Evolutionary conservation across 2,888 invertebrate genomes (phyloP), one percentile per base, ranked within the genome.

Genomic region (Diaphora mendica): DNA sequence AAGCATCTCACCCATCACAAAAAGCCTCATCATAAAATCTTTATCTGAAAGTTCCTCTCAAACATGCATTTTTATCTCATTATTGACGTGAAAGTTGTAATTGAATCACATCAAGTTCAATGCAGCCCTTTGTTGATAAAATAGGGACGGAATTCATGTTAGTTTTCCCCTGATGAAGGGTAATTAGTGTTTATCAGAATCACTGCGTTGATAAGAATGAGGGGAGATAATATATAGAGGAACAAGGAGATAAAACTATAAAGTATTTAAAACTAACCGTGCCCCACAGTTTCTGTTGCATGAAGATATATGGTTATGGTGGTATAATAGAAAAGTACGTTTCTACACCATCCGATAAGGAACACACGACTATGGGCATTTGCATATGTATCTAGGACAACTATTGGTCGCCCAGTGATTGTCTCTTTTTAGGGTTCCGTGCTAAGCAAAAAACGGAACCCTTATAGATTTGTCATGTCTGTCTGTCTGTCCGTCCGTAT

Each of bases 111-210:
- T 33, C 33, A n/a, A 33, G 13, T 33, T 44, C 15, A 11, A 33
- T 67, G 30, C 33, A 48, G 9, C 67, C 67, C 48, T 48, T 67
- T 67, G 67, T 48, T 33, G 33, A 67, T 67, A 48, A n/a, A 33
- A 67, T 67, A 48, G 23, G 20, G 30, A 67, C 67, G 48, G 30
- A 33, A 20, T 67, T 67, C 20, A 48, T 48, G 67, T 67, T 67
- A 20, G 67, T 67, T 44, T 48, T 3, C 48, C 33, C 67, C 4
- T 30, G 48, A 48, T 30, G 66, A 48, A 33, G 48, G 23, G 48
- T 33, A 67, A 67, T 33, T 67, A 48, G 48, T 33, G 23, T 30
- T 67, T 23, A 67, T 33, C 67, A 48, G 23, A 44, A 23, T 26
- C 48, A 67, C 23, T 48, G 67, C 44, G 30, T 48, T 33, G 48